Conservation (phyloP, 2,888 invertebrate genomes). For the Gymnosoma rotundatum region DNA sequence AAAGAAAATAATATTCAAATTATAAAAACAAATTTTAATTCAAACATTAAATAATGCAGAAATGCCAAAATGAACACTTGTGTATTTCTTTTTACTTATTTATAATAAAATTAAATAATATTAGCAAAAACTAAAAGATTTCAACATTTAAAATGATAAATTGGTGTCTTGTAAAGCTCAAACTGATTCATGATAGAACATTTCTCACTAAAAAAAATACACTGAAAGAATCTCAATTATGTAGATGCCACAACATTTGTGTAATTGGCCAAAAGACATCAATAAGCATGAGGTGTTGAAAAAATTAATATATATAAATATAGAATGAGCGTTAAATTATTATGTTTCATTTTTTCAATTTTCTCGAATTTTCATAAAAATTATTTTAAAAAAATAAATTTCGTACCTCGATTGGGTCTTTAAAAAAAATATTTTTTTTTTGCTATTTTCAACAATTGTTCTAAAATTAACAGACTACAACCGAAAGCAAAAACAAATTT, state of each 20-base stretch:
- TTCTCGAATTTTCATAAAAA: conserved; percentile 28
- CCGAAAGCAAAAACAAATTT: conserved; percentile 21
- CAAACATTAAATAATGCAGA: conserved; percentile 2
- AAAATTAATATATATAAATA: conserved; percentile 4
- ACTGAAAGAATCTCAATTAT: conserved; percentile 18
- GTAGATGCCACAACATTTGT: not conserved
- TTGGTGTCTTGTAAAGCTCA: conserved; percentile 37
- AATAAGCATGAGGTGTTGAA: conserved; percentile 25
- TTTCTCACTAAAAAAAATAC: conserved; percentile 40
- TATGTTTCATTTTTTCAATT: not conserved
- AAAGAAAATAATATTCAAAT: conserved; percentile 3
- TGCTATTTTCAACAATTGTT: conserved; percentile 18
- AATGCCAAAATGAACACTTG: conserved; percentile 2
- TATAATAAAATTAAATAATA: conserved; percentile 5
- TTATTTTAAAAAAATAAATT: not conserved
- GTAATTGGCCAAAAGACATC: conserved; percentile 26
- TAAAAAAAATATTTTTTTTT: conserved; percentile 23
- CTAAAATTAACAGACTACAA: conserved; percentile 44
- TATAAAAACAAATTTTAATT: conserved; percentile 31
- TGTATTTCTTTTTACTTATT: not conserved
- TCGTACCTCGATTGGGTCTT: not conserved
- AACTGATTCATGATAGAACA: conserved; percentile 11
- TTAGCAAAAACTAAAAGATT: conserved; percentile 20
- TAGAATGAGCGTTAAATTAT: conserved; percentile 14
- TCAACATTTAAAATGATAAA: conserved; percentile 60